phyloP scores from a whole-genome alignment of 2,888 invertebrate species.

The Argyresthia albistria region DNA sequence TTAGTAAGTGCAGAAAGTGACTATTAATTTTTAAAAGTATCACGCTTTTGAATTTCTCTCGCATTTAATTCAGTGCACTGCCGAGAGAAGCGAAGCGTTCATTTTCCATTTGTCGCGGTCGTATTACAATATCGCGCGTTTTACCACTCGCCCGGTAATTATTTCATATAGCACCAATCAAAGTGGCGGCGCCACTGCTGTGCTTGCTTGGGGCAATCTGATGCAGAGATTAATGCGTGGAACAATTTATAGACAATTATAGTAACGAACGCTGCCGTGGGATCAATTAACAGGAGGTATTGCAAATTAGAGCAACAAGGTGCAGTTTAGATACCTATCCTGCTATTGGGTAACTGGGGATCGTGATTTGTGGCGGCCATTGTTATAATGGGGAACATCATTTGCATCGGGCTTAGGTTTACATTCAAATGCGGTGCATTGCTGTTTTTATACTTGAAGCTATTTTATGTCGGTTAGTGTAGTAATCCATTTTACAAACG shows the following conservation, averaged over 20 bases:
- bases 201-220: slow-evolving; percentile 30
- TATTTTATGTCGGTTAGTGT: no score
- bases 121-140: background rate
- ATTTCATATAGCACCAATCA: background rate
- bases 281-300: slow-evolving; percentile 65
- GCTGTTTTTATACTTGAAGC: no score
- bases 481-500: no score
- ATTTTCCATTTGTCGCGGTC: no score
- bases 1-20: no score
- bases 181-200: no score
- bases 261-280: slow-evolving; percentile 49
- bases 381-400: background rate
- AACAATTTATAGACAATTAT: slow-evolving; percentile 70
- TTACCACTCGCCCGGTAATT: background rate
- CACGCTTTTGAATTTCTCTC: no score
- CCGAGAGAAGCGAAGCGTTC: no score
- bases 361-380: background rate
- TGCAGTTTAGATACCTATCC: slow-evolving; percentile 16
- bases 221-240: slow-evolving; percentile 58
- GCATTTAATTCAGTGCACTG: no score
- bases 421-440: no score
- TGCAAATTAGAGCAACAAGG: slow-evolving; percentile 59
- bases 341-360: slow-evolving; percentile 16
- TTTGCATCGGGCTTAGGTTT: no score
- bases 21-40: no score